Conservation (phyloP, 1,140 invertebrate species). For the Chymomyza costata region DNA sequence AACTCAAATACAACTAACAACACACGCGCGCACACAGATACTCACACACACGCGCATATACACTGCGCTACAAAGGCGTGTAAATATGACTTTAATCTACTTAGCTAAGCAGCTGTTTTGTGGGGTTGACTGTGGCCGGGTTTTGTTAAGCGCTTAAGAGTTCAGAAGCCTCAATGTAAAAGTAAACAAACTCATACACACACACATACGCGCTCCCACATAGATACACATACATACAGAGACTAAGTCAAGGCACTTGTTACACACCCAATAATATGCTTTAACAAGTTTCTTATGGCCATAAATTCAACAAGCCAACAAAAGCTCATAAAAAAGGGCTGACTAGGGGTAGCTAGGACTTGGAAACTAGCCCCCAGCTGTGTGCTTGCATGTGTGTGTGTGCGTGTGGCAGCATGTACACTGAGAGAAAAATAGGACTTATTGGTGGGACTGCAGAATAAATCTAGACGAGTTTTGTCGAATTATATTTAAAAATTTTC, state of each 20-base stretch:
- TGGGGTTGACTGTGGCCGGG: no score
- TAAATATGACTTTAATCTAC: slow-evolving; percentile 74
- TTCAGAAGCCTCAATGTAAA: slow-evolving; percentile 44
- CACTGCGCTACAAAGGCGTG: slow-evolving; percentile 29
- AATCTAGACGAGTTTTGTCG: no score
- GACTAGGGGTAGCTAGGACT: slow-evolving; percentile 15
- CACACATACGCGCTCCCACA: slow-evolving; percentile 15
- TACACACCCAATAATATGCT: slow-evolving; percentile 71
- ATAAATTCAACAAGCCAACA: slow-evolving; percentile 73
- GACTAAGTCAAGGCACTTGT: slow-evolving; percentile 27
- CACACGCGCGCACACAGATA: slow-evolving; percentile 14
- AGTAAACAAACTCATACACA: slow-evolving; percentile 32
- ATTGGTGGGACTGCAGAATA: no score
- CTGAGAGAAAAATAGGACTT: no score
- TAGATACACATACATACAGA: slow-evolving; percentile 22
- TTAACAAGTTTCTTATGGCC: slow-evolving; percentile 72
- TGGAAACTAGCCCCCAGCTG: neutral
- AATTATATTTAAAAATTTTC: no score
- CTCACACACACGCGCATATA: slow-evolving; percentile 12
- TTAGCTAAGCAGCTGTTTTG: slow-evolving; percentile 46
- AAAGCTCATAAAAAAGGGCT: slow-evolving; percentile 69
- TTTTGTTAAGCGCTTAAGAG: slow-evolving; percentile 8
- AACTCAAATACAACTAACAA: slow-evolving; percentile 51
- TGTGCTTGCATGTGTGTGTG: slow-evolving; percentile 2
- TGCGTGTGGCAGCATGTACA: slow-evolving; percentile 1